Evolutionary conservation across 2,888 invertebrate genomes (phyloP), one percentile per base, ranked within the genome.

Genomic region (Caenorhabditis doughertyi): DNA sequence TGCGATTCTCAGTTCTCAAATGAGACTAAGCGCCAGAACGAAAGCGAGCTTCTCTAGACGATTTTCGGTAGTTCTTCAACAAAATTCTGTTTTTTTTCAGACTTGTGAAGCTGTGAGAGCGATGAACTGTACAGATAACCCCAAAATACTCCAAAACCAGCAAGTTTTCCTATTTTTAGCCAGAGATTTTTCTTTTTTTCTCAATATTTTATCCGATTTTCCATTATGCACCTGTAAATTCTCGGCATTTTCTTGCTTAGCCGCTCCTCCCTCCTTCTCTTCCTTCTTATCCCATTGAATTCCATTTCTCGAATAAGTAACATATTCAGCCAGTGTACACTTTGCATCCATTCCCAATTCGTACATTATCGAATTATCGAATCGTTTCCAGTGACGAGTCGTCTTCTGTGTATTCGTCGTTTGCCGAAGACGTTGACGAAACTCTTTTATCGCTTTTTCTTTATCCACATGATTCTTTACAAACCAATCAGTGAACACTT

Each of bases 301-400:
- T 42, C 53, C 64, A 13, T 21, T 53, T 23, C 65, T 32, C 1
- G 64, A 21, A 29, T 56, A 64, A 1, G 23, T n/a, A 1, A 58
- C 27, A 39, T 76, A 76, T 39, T 76, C 76, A 0, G 76, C 76
- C 13, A 76, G 29, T 11, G 76, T 76, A 67, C 76, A 76, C 49
- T 76, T 67, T 2, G 76, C 76, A n/a, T 76, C 76, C 67, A 68
- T n/a, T 0, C 16, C 3, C 42, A 68, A 51, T 21, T 51, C 42
- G 18, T 51, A 76, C 13, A 47, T 35, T 7, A 32, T 16, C 11
- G 56, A 35, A 11, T 4, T 42, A 25, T 60, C 76, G 3, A 67
- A 51, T 29, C 76, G 35, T 39, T 76, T 76, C 60, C 58, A 35
- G 21, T 60, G 23, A 0, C 76, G n/a, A 1, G 35, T 29, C 16